Percentiles rank a stretch among this genome's conserved stretches.
Evolutionary conservation across 2,888 invertebrate genomes (phyloP).

Genomic region (Apodemia zela): DNA sequence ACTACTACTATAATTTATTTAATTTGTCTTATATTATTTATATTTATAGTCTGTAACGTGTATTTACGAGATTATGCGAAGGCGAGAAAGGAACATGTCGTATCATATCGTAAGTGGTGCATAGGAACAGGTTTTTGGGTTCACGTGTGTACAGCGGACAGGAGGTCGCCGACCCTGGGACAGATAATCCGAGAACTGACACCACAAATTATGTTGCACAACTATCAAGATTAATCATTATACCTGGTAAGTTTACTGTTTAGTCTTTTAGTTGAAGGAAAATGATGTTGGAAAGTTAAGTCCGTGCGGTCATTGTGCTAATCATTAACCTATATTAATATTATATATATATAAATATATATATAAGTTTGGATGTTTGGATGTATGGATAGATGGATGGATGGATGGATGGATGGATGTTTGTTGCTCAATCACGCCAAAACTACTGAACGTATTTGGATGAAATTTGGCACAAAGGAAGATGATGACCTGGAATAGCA

Average conservation of each 20-base stretch:
- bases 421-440: too few relatives aligned
- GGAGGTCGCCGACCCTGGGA: conserved; percentile 60
- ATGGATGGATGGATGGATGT: too few relatives aligned
- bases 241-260: conserved; percentile 26
- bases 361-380: too few relatives aligned
- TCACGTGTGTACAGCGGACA: conserved; percentile 55
- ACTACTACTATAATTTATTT: too few relatives aligned
- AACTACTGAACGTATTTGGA: too few relatives aligned
- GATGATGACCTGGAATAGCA: too few relatives aligned
- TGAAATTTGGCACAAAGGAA: too few relatives aligned
- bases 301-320: too few relatives aligned
- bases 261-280: conserved; percentile 25
- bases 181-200: conserved; percentile 57
- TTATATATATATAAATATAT: too few relatives aligned
- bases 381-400: too few relatives aligned
- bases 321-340: too few relatives aligned
- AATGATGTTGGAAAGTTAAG: too few relatives aligned
- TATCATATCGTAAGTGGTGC: conserved; percentile 49
- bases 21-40: background rate
- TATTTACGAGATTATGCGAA: conserved; percentile 16
- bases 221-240: conserved; percentile 32
- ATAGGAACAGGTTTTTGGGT: conserved; percentile 67
- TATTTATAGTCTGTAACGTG: background rate
- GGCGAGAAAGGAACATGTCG: background rate
- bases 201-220: conserved; percentile 37